A percentile compares a stretch with the other conserved stretches of the same genome.
Conservation (phyloP, 2,113 vertebrate species). For the Catagonus wagneri region DNA sequence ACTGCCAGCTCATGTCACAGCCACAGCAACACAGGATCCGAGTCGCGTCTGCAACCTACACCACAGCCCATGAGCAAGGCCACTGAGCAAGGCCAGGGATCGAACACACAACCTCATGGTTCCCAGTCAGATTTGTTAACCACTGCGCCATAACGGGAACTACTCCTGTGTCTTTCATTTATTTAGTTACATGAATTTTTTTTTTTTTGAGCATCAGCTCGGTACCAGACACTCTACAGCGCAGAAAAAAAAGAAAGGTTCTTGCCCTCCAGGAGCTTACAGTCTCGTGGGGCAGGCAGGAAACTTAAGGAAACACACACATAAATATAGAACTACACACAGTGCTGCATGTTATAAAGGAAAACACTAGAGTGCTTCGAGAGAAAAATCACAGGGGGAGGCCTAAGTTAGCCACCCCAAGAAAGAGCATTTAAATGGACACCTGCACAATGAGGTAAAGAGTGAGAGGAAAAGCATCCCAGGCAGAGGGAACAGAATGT, state of each 20-base stretch:
- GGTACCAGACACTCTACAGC: background rate
- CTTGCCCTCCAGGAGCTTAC: background rate
- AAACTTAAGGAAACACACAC: background rate
- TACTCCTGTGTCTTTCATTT: background rate
- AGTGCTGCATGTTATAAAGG: background rate
- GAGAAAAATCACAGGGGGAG: background rate
- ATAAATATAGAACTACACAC: background rate
- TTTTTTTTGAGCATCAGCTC: background rate
- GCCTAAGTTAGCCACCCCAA: background rate
- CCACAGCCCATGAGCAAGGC: no score
- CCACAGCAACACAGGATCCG: no score
- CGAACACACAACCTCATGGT: no score
- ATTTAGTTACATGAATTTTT: background rate
- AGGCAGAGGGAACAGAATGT: background rate
- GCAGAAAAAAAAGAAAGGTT: background rate
- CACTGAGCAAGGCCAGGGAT: no score
- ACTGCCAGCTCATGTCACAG: no score
- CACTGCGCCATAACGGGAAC: no score
- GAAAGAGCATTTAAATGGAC: background rate
- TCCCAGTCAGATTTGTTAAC: no score
- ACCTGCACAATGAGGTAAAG: background rate
- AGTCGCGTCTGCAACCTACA: no score
- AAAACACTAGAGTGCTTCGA: background rate
- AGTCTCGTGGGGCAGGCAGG: background rate
- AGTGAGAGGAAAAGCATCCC: background rate